phyloP scores from a whole-genome alignment of 2,888 invertebrate species.

The Melieria omissa region DNA sequence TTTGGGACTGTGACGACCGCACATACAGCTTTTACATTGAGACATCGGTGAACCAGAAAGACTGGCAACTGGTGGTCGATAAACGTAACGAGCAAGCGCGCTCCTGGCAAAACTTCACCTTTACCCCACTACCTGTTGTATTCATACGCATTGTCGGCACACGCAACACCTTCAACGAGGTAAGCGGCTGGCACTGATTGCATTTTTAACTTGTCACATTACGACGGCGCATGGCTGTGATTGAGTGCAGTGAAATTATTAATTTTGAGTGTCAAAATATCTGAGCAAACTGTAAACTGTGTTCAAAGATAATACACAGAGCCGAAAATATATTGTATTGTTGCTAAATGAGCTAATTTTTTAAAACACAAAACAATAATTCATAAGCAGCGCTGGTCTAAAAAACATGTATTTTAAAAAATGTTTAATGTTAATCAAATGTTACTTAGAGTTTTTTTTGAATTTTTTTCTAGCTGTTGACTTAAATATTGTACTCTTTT shows the following conservation, averaged over 20 bases:
- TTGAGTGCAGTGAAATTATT: background rate
- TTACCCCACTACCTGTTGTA: conserved; percentile 86
- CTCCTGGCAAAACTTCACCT: conserved; percentile 94
- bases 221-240: too few species aligned
- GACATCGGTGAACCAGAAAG: conserved; percentile 90
- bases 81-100: conserved; percentile 85
- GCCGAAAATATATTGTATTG: too few species aligned
- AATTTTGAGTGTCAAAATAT: background rate
- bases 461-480: conserved; percentile 39
- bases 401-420: too few species aligned
- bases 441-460: too few species aligned
- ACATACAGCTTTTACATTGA: conserved; percentile 97
- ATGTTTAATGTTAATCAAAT: too few species aligned
- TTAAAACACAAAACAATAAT: background rate
- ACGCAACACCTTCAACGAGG: conserved; percentile 97
- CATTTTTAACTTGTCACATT: too few species aligned
- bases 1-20: conserved; percentile 98
- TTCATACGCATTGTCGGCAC: conserved; percentile 97
- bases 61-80: conserved; percentile 93
- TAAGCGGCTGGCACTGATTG: conserved; percentile 59
- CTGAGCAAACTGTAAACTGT: background rate
- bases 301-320: background rate
- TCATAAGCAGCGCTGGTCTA: too few species aligned
- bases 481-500: conserved; percentile 11
- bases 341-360: too few species aligned